Evolutionary conservation across 1,140 invertebrate genomes (phyloP), one percentile per base, ranked within the genome.

Genomic region (Ceratitis capitata): DNA sequence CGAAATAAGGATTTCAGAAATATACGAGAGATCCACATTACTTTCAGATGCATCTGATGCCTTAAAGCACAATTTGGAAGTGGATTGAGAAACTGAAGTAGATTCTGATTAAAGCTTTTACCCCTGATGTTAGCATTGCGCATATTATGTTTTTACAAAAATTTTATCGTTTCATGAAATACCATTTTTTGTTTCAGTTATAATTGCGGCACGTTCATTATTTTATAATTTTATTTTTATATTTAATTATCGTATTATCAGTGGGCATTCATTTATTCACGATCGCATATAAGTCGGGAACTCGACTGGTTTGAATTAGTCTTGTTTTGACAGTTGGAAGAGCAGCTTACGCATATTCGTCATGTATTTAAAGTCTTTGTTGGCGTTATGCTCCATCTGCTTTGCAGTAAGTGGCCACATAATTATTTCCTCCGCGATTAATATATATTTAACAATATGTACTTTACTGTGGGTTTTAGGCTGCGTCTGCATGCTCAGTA

Each of bases 161-260:
- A n/a, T n/a, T n/a, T n/a, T n/a, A n/a, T n/a, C n/a, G n/a, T n/a
- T n/a, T n/a, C n/a, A n/a, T n/a, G n/a, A n/a, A n/a, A n/a, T n/a
- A n/a, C n/a, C n/a, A n/a, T n/a, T n/a, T n/a, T n/a, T n/a, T n/a
- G n/a, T n/a, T n/a, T n/a, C n/a, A n/a, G n/a, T n/a, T n/a, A n/a
- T n/a, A n/a, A n/a, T n/a, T n/a, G n/a, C n/a, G n/a, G n/a, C n/a
- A n/a, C n/a, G n/a, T n/a, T n/a, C n/a, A n/a, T n/a, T n/a, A n/a
- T n/a, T n/a, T n/a, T 47, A 7, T 2, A 14, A 35, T 10, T 10
- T 42, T 83, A 29, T 9, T 56, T 39, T 45, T 42, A n/a, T 10
- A 74, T 23, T 78, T 45, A 78, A 32, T 78, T 78, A 78, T 78
- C 42, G n/a, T n/a, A 45, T 78, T 35, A 78, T 78, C 69, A 45